phyloP scores from a whole-genome alignment of 2,113 vertebrate species.

The Nycticryphes semicollaris region DNA sequence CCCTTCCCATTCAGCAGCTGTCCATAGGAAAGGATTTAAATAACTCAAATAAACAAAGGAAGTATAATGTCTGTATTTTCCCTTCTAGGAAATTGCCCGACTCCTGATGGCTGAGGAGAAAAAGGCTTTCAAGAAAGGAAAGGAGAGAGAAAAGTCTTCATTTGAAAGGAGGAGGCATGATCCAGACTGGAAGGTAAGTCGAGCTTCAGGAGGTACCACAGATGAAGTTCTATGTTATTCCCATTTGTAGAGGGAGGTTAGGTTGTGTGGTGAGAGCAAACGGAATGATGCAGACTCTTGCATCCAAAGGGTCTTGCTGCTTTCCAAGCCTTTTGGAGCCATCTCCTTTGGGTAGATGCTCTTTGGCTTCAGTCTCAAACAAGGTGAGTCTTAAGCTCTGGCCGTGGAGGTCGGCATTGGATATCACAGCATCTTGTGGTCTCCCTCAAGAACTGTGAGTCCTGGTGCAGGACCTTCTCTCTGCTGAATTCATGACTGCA shows the following conservation, averaged over 20 bases:
- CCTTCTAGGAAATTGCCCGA: constrained; percentile 88
- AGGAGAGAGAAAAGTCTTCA: constrained; percentile 80
- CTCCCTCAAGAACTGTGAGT: neutral
- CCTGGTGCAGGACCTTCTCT: neutral
- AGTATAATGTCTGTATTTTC: neutral
- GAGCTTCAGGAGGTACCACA: neutral
- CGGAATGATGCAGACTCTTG: neutral
- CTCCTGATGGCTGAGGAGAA: constrained; percentile 92
- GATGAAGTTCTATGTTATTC: neutral
- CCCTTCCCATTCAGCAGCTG: neutral
- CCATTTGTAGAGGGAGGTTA: neutral
- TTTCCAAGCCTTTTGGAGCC: neutral
- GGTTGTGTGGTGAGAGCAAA: neutral
- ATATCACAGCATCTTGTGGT: neutral
- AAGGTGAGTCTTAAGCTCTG: neutral
- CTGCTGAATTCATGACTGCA: neutral
- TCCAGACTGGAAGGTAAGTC: constrained; percentile 83
- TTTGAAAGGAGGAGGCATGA: constrained; percentile 82
- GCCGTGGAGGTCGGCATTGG: neutral
- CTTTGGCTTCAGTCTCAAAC: neutral
- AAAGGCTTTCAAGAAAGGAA: constrained; percentile 83
- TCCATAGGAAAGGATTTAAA: neutral
- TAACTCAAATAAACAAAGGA: neutral
- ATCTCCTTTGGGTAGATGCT: neutral
- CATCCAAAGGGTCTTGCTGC: neutral